Conservation (phyloP, 2,888 invertebrate species). For the Dolichomitus sp. region DNA sequence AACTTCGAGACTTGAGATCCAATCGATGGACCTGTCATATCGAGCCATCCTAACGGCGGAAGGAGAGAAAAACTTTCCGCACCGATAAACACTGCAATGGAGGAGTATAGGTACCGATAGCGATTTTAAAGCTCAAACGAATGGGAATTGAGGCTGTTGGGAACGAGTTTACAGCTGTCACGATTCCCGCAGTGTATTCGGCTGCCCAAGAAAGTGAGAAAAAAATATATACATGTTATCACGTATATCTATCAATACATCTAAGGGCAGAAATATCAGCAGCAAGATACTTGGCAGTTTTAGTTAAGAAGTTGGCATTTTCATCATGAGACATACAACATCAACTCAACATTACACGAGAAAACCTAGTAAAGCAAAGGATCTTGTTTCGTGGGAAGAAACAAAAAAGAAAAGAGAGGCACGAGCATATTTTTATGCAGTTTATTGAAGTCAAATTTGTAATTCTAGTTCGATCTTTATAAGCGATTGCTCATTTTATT, state of each 20-base stretch:
- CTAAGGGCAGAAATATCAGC: neutral
- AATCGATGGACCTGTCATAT: slow-evolving; percentile 36
- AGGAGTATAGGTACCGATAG: neutral
- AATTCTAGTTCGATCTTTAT: no score
- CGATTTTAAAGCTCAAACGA: slow-evolving; percentile 35
- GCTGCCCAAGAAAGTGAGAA: neutral
- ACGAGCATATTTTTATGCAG: no score
- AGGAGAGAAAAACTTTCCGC: slow-evolving; percentile 29
- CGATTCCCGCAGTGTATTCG: slow-evolving; percentile 17
- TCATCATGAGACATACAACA: no score
- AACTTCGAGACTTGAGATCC: slow-evolving; percentile 27
- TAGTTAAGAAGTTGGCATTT: neutral
- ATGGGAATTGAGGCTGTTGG: slow-evolving; percentile 8
- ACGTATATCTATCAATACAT: neutral
- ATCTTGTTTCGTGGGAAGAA: no score
- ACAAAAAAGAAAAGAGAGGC: no score
- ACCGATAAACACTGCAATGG: slow-evolving; percentile 30
- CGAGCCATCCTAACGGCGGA: neutral
- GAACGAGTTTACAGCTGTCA: slow-evolving; percentile 22
- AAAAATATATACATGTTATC: no score
- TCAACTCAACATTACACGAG: no score
- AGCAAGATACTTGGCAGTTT: neutral
- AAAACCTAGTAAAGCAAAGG: no score
- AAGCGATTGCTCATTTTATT: no score
- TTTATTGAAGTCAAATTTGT: no score